Conservation (phyloP, 1,140 invertebrate species). For the Drosophila grimshawi region DNA sequence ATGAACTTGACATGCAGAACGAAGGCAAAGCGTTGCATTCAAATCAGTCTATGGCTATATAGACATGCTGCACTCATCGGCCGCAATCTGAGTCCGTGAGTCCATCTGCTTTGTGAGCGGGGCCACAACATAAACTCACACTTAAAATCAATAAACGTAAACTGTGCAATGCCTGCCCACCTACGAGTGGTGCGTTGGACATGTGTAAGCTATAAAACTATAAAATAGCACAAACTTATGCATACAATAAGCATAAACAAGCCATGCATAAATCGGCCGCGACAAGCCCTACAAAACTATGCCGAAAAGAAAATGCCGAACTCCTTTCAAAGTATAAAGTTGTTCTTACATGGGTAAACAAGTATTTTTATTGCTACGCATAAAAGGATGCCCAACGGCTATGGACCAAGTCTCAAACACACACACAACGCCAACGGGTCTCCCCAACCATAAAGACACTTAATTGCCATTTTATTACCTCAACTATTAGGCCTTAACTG, state of each 20-base stretch:
- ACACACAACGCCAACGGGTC: conserved; percentile 8
- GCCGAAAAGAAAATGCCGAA: conserved; percentile 40
- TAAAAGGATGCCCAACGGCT: conserved; percentile 70
- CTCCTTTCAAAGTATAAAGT: conserved; percentile 59
- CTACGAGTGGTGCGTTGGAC: conserved; percentile 52
- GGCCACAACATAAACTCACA: conserved; percentile 72
- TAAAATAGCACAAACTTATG: conserved; percentile 81
- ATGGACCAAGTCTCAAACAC: conserved; percentile 21
- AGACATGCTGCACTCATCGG: conserved; percentile 23
- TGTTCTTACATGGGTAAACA: conserved; percentile 80
- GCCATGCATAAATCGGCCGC: conserved; percentile 6
- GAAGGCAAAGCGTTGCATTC: conserved; percentile 33
- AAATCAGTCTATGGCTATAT: conserved; percentile 39
- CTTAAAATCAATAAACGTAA: conserved; percentile 80
- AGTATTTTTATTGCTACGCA: conserved; percentile 75
- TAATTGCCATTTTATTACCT: conserved; percentile 81
- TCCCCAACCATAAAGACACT: conserved; percentile 68
- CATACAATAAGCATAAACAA: conserved; percentile 74
- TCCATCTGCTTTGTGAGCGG: background rate
- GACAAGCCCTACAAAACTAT: conserved; percentile 41
- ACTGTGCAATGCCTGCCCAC: conserved; percentile 68
- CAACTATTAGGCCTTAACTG: conserved; percentile 61
- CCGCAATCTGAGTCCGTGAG: conserved; percentile 19
- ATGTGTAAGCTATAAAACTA: conserved; percentile 73
- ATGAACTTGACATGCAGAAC: conserved; percentile 72